Conservation (phyloP, 2,888 invertebrate species). For the Callosobruchus maculatus region DNA sequence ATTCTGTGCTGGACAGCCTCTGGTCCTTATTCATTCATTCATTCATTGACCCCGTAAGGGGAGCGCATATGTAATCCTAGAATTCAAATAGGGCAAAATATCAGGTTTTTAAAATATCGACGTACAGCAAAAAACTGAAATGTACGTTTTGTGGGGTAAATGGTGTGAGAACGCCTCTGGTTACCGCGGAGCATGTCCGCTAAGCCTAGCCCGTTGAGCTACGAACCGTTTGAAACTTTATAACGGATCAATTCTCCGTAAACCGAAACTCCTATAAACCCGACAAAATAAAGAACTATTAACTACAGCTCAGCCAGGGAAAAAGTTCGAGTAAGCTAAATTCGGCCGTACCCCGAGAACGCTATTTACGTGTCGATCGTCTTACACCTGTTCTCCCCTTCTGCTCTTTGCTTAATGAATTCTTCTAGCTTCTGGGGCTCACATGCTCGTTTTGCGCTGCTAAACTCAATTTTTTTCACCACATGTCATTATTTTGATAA, state of each 20-base stretch:
- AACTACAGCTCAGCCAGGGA: slow-evolving; percentile 33
- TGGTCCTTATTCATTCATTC: too few relatives aligned
- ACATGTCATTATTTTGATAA: too few relatives aligned
- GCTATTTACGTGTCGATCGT: neutral
- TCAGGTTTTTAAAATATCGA: too few relatives aligned
- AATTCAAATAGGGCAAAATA: too few relatives aligned
- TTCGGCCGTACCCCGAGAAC: slow-evolving; percentile 19
- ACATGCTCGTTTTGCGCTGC: neutral
- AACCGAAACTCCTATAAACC: slow-evolving; percentile 35
- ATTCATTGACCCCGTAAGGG: too few relatives aligned
- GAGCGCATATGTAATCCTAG: too few relatives aligned
- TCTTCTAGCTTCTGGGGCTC: neutral
- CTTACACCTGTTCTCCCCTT: neutral
- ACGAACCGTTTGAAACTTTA: slow-evolving; percentile 28
- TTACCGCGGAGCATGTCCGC: neutral
- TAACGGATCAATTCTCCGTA: slow-evolving; percentile 37
- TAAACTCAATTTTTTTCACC: too few relatives aligned
- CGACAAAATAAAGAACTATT: slow-evolving; percentile 43
- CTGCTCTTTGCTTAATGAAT: neutral
- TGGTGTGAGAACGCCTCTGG: neutral
- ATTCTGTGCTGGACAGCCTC: too few relatives aligned
- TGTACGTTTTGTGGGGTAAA: too few relatives aligned
- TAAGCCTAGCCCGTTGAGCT: neutral
- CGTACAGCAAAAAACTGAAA: too few relatives aligned
- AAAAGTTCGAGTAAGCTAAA: slow-evolving; percentile 37